Evolutionary conservation across 2,888 invertebrate species (phyloP).

Genomic region (Drosophila affinis): DNA sequence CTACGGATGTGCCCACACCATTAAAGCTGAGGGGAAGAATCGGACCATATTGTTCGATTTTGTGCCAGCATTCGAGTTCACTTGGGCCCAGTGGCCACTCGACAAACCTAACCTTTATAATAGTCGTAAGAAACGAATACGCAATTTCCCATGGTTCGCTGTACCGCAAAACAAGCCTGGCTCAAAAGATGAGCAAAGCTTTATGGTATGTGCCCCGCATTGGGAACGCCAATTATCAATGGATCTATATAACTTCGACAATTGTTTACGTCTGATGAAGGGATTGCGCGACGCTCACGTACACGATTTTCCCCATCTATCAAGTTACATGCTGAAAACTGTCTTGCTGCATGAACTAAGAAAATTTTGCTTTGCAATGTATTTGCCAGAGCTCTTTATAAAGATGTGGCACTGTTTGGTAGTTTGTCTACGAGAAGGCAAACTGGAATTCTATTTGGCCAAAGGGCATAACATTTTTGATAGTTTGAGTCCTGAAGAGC

Average conservation of each 20-base stretch:
- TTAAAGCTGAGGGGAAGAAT: constrained; percentile 7
- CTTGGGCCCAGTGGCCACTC: constrained; percentile 10
- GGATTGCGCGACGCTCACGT: constrained; percentile 29
- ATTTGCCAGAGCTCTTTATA: constrained; percentile 6
- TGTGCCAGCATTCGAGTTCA: constrained; percentile 38
- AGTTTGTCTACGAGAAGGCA: neutral
- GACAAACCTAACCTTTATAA: neutral
- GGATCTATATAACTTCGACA: constrained; percentile 30
- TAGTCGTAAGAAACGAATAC: neutral
- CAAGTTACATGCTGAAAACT: constrained; percentile 47
- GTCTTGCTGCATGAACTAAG: constrained; percentile 28
- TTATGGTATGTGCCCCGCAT: constrained; percentile 45
- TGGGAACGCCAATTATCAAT: constrained; percentile 46
- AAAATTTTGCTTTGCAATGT: constrained; percentile 1
- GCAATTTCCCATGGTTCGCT: constrained; percentile 26
- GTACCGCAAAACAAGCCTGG: constrained; percentile 31
- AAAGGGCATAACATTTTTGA: constrained; percentile 14
- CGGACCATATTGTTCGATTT: constrained; percentile 35
- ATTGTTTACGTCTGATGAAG: constrained; percentile 47
- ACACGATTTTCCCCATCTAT: constrained; percentile 13
- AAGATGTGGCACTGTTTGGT: constrained; percentile 34
- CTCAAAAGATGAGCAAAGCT: constrained; percentile 14
- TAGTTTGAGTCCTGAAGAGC: neutral
- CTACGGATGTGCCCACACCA: constrained; percentile 38
- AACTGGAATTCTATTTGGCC: constrained; percentile 30